phyloP scores from a whole-genome alignment of 2,888 invertebrate genomes.

The Hofmannophila pseudospretella region DNA sequence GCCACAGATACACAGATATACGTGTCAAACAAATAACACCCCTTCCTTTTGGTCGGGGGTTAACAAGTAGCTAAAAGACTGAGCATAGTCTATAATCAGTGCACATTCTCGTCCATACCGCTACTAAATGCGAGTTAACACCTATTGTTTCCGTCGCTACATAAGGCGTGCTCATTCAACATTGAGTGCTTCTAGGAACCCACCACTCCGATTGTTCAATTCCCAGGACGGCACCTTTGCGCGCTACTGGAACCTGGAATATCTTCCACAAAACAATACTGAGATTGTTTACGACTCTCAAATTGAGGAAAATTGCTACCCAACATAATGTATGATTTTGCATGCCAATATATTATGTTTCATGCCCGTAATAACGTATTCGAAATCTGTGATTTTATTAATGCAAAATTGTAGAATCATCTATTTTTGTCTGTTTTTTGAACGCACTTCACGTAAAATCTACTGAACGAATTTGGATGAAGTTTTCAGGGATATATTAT shows the following conservation, averaged over 20 bases:
- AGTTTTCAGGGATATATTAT: no score
- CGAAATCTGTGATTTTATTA: slow-evolving; percentile 20
- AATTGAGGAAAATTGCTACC: slow-evolving; percentile 36
- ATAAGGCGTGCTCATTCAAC: slow-evolving; percentile 39
- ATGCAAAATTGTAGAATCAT: slow-evolving; percentile 10
- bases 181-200: slow-evolving; percentile 49
- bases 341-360: background rate
- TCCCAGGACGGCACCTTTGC: slow-evolving; percentile 50
- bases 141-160: slow-evolving; percentile 53
- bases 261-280: slow-evolving; percentile 31
- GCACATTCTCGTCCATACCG: slow-evolving; percentile 42
- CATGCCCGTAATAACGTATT: slow-evolving; percentile 6
- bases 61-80: background rate
- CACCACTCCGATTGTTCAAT: slow-evolving; percentile 43
- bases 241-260: slow-evolving; percentile 24
- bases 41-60: no score
- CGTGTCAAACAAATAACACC: no score
- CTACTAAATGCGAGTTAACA: slow-evolving; percentile 47
- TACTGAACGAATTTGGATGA: no score
- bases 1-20: no score
- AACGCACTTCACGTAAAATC: no score
- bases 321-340: slow-evolving; percentile 17
- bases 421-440: no score
- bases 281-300: slow-evolving; percentile 25
- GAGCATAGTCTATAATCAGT: slow-evolving; percentile 37